These are phyloP conservation scores for Tetrapedia diversipes DNA, from an alignment of 2,888 invertebrate species.

Conservation along the genomic window DNA sequence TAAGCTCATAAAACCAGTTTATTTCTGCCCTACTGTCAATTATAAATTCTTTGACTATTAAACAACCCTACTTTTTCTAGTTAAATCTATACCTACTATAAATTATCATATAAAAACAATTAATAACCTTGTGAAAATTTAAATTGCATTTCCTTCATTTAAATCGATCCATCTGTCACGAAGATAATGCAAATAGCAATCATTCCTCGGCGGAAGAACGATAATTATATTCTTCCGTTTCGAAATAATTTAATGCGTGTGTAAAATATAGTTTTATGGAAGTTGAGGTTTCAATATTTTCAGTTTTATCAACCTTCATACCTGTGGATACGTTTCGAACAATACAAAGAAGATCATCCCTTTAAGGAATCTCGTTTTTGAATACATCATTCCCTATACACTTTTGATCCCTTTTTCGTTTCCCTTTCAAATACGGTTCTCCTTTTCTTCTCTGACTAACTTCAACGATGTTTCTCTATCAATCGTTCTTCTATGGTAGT, in stretches of 20 bases:
- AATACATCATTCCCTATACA: slow-evolving; percentile 70
- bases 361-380: slow-evolving; percentile 29
- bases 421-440: slow-evolving; percentile 22
- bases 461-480: slow-evolving; percentile 81
- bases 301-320: not conserved
- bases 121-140: not conserved
- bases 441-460: slow-evolving; percentile 64
- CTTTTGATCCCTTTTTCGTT: slow-evolving; percentile 44
- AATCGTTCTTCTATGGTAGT: slow-evolving; percentile 76
- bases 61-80: too few relatives aligned
- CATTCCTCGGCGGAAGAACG: not conserved
- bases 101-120: too few relatives aligned
- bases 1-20: too few relatives aligned
- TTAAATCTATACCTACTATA: too few relatives aligned
- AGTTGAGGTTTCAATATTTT: slow-evolving; percentile 5
- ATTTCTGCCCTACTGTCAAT: too few relatives aligned
- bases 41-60: too few relatives aligned
- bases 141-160: not conserved
- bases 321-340: slow-evolving; percentile 11
- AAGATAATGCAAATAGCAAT: not conserved
- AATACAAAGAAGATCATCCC: slow-evolving; percentile 24
- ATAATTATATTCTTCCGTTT: not conserved
- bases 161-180: not conserved
- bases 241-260: not conserved
- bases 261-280: slow-evolving; percentile 20